These are phyloP conservation scores for Macrotus californicus DNA, from an alignment of 2,113 vertebrate species.

Conservation along the genomic window DNA sequence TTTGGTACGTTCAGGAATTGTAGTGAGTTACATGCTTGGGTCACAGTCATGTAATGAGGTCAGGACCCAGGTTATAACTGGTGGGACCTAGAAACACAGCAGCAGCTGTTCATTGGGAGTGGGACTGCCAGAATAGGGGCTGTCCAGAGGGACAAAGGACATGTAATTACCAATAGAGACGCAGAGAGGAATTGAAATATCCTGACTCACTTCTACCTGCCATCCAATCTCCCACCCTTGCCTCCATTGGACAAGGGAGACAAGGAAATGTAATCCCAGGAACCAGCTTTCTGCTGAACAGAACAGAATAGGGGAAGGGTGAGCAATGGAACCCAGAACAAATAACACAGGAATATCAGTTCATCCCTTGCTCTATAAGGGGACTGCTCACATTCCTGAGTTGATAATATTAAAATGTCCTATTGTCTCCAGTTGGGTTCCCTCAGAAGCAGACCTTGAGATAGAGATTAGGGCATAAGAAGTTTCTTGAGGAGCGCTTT, in stretches of 20 bases:
- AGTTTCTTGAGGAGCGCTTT: background rate
- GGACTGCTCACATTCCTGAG: background rate
- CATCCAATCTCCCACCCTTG: background rate
- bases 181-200: background rate
- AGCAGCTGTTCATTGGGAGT: background rate
- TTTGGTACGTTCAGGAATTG: background rate
- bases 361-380: background rate
- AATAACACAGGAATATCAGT: background rate
- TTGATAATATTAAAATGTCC: background rate
- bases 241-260: background rate
- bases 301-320: background rate
- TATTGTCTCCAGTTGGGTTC: background rate
- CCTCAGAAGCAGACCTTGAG: background rate
- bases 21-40: background rate
- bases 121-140: too few species aligned
- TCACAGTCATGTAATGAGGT: background rate
- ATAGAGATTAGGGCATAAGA: background rate
- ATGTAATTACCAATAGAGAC: background rate
- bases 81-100: background rate
- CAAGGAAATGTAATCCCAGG: background rate
- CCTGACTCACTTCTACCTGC: background rate
- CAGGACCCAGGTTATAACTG: background rate
- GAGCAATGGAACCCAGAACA: background rate
- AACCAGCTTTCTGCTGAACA: background rate
- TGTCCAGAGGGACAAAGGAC: background rate